Conservation (phyloP, 2,113 vertebrate genomes). For the Halcyon malimbica region DNA sequence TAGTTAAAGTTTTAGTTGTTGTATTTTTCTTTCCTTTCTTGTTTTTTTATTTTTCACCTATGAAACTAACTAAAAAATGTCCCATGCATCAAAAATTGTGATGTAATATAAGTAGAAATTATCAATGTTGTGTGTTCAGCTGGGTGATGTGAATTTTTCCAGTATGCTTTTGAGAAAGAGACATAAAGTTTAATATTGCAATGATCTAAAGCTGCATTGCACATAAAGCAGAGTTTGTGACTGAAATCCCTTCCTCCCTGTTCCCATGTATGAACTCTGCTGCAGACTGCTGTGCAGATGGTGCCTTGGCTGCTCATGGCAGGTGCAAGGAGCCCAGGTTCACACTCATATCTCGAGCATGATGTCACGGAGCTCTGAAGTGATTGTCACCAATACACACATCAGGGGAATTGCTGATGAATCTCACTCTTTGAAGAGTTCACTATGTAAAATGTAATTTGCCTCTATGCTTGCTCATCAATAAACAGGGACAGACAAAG, state of each 20-base stretch:
- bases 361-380: rapidly evolving
- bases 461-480: background rate
- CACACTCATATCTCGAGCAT: rapidly evolving
- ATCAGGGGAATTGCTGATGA: background rate
- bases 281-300: rapidly evolving
- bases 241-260: background rate
- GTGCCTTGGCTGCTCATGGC: rapidly evolving
- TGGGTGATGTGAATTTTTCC: background rate
- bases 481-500: background rate
- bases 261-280: rapidly evolving
- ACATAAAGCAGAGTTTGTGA: background rate
- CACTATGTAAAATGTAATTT: rapidly evolving
- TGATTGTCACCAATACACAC: rapidly evolving
- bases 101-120: background rate
- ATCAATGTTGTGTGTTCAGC: background rate
- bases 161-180: background rate
- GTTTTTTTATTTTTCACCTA: background rate
- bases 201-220: background rate
- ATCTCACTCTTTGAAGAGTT: background rate
- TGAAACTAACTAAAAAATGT: background rate
- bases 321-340: too few relatives aligned
- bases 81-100: background rate
- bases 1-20: background rate
- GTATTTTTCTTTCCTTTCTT: background rate
- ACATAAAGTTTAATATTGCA: rapidly evolving